Conservation (phyloP, 2,888 invertebrate species). For the Caenorhabditis imperialis region DNA sequence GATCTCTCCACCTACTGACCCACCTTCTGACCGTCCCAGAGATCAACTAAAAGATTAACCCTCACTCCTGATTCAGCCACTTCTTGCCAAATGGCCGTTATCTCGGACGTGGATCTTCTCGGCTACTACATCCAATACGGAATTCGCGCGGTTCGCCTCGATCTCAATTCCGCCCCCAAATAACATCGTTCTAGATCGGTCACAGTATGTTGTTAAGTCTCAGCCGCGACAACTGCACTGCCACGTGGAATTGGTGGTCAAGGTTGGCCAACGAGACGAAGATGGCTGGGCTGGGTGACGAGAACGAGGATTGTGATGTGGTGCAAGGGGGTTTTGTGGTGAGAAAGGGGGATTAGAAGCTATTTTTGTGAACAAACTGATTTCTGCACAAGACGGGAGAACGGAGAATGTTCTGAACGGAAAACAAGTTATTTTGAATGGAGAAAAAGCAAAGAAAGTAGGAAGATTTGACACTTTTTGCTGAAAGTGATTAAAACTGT, state of each 20-base stretch:
- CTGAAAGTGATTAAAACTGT: no score
- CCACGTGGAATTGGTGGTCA: constrained; percentile 47
- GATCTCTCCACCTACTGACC: no score
- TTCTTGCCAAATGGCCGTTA: constrained; percentile 40
- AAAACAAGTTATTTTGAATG: neutral
- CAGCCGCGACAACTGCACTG: constrained; percentile 21
- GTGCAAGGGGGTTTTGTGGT: constrained; percentile 42
- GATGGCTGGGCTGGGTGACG: constrained; percentile 17
- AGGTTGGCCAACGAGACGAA: constrained; percentile 32
- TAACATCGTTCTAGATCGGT: constrained; percentile 9
- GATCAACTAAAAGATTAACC: neutral
- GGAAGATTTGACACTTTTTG: no score
- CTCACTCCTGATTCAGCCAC: constrained; percentile 23
- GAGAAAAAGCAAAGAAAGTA: constrained; percentile 2
- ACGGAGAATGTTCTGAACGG: neutral
- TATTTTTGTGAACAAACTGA: no score
- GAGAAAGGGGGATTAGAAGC: no score
- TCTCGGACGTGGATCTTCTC: constrained; percentile 37
- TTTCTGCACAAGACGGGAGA: no score
- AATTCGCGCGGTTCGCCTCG: constrained; percentile 22
- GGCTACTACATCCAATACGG: constrained; percentile 40
- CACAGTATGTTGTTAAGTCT: constrained; percentile 42
- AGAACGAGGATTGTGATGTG: constrained; percentile 21
- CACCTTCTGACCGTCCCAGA: no score
- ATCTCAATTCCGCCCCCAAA: neutral